Base-by-base conservation (phyloP, 2,888 invertebrate genomes). In the Glaucopsyche alexis region DNA sequence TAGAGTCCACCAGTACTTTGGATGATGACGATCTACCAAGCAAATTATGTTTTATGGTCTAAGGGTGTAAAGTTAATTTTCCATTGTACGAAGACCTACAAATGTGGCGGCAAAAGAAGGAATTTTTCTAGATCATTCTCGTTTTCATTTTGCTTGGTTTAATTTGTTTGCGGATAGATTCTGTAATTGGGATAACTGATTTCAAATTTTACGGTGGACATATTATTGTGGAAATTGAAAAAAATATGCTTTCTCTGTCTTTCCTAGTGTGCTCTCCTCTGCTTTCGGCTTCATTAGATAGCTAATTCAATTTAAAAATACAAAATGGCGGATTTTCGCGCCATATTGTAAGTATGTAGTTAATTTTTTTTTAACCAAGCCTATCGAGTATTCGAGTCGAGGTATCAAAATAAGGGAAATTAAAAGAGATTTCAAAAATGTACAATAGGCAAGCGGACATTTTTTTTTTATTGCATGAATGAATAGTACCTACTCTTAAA, bases 101-200 rank as follows among this genome's bases (percentile, higher is more conserved):
- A 60, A 60, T 11, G 29, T 60, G 29, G 29, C 60, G 60, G 60
- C 60, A 60, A 19, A 60, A 38, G 55, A 11, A 19, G 19, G 29
- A 13, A 60, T 60, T 29, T 60, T 19, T 60, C 60, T 60, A 60
- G 60, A 60, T 60, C 60, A 60, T 60, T 60, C 60, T 60, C 29
- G 60, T 60, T 29, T 60, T 38, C 60, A 60, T 60, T 60, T 38
- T 60, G 60, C 29, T 29, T 19, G 60, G 29, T 60, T 11, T 47
- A 47, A 47, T 13, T 47, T 13, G 47, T 47, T 47, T 1, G 47
- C 47, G 47, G 47, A 47, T 47, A 38, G 29, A 29, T 60, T 29
- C 14, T 60, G 60, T 60, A 60, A 60, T 60, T 60, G 29, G 60
- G 11, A 19, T 60, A 60, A 60, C 60, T 29, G 60, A 60, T 60